Evolutionary conservation across 2,797 vertebrate genomes (phyloP).

Genomic region (Pseudocheirus occidentalis): DNA sequence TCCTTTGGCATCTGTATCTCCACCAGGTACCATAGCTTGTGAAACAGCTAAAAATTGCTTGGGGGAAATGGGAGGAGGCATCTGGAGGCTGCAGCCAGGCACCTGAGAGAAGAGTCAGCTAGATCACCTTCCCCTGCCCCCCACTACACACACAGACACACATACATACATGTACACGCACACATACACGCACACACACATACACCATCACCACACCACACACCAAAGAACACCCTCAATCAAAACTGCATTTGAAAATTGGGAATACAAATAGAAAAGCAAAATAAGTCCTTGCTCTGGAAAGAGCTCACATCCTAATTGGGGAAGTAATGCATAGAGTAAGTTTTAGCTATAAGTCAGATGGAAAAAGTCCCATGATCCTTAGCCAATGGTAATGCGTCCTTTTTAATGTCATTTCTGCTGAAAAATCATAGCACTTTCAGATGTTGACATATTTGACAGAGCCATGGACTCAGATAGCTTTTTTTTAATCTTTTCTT

Average conservation of each 20-base stretch:
- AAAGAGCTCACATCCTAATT: background rate
- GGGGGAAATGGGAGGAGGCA: background rate
- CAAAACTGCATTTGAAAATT: background rate
- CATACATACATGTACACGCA: background rate
- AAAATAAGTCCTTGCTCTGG: background rate
- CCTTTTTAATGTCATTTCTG: background rate
- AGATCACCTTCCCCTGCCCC: background rate
- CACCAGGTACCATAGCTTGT: fast-evolving
- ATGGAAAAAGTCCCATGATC: background rate
- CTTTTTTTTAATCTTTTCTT: background rate
- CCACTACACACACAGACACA: too few relatives aligned
- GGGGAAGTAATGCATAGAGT: background rate
- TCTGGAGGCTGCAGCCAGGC: background rate
- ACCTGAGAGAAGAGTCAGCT: background rate
- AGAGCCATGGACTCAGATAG: background rate
- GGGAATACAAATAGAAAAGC: background rate
- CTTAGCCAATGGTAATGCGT: background rate
- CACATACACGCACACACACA: background rate
- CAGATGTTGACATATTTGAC: background rate
- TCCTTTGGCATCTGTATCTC: background rate
- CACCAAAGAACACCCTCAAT: background rate
- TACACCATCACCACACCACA: background rate
- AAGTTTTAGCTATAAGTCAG: background rate
- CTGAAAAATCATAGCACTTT: background rate
- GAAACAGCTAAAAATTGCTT: background rate